Percentiles rank a stretch among this genome's conserved stretches.
phyloP scores from a whole-genome alignment of 2,113 vertebrate species.

The Larimichthys polyactis region DNA sequence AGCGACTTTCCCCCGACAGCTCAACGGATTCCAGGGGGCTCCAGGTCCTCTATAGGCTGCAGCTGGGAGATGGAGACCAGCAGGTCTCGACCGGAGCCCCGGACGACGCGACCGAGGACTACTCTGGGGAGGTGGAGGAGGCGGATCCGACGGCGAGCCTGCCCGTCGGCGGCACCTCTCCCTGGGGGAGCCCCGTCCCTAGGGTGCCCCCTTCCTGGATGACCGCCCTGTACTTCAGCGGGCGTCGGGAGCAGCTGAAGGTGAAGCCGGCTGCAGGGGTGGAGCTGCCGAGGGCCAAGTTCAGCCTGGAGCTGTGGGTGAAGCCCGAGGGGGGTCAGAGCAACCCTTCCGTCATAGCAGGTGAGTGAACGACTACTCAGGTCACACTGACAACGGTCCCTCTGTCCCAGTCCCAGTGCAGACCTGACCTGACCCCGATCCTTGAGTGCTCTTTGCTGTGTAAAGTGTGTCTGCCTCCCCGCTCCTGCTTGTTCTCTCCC shows the following conservation, averaged over 20 bases:
- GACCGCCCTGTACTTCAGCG: constrained; percentile 90
- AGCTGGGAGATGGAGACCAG: constrained; percentile 31
- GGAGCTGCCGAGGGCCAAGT: constrained; percentile 86
- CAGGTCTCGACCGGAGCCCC: constrained; percentile 30
- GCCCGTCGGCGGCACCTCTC: constrained; percentile 28
- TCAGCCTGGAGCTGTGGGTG: constrained; percentile 94
- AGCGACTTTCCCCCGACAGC: constrained; percentile 47
- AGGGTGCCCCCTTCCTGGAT: constrained; percentile 76
- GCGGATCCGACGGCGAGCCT: constrained; percentile 37
- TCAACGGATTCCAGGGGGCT: constrained; percentile 26
- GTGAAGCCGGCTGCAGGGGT: constrained; percentile 82
- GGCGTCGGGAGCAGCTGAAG: constrained; percentile 87
- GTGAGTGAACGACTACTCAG: constrained; percentile 79
- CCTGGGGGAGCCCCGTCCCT: constrained; percentile 67
- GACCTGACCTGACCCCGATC: no score
- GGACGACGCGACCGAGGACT: constrained; percentile 61
- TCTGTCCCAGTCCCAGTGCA: not conserved
- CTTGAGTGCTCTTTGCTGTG: no score
- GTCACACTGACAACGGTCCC: not conserved
- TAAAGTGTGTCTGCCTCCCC: not conserved
- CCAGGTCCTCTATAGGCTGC: constrained; percentile 11
- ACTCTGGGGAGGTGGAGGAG: constrained; percentile 76
- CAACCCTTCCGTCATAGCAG: constrained; percentile 93
- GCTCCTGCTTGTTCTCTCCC: not conserved
- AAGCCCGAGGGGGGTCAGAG: constrained; percentile 94